Conservation (phyloP, 2,888 invertebrate species). For the Zaprionus lineosus region DNA sequence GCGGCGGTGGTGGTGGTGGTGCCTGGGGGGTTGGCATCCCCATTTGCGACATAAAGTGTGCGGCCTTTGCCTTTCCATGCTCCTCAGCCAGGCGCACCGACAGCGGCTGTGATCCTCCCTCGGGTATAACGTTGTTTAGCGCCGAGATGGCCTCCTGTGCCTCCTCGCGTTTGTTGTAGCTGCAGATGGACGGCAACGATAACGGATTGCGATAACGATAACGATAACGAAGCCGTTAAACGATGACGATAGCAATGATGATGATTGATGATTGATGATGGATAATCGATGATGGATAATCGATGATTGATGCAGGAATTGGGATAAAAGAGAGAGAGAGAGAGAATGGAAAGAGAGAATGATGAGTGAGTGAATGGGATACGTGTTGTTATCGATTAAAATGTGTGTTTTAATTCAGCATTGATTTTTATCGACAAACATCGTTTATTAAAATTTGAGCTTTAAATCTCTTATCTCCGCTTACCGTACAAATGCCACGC, state of each 20-base stretch:
- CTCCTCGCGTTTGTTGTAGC: constrained; percentile 93
- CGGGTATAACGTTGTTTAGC: constrained; percentile 92
- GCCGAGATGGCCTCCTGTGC: constrained; percentile 94
- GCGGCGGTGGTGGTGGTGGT: constrained; percentile 70
- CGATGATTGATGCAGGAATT: not conserved
- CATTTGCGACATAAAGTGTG: constrained; percentile 80
- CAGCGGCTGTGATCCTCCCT: constrained; percentile 92
- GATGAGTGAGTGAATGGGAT: not conserved
- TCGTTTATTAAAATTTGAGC: not conserved
- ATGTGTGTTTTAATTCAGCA: not conserved
- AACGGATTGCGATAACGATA: too few species aligned
- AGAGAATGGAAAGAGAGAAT: not conserved
- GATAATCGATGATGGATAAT: not conserved
- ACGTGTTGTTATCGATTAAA: not conserved
- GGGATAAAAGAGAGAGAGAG: not conserved
- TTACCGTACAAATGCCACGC: constrained; percentile 96
- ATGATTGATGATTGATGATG: not conserved
- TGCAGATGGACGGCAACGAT: constrained; percentile 81
- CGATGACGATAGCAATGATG: not conserved
- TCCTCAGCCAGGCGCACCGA: constrained; percentile 86
- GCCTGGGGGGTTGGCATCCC: constrained; percentile 68
- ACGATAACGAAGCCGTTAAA: too few species aligned
- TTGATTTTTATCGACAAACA: too few species aligned
- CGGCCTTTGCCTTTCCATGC: constrained; percentile 83
- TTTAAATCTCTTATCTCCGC: constrained; percentile 16